These are phyloP conservation scores for Sardinella longiceps DNA, from an alignment of 2,797 vertebrate species.

Conservation along the genomic window DNA sequence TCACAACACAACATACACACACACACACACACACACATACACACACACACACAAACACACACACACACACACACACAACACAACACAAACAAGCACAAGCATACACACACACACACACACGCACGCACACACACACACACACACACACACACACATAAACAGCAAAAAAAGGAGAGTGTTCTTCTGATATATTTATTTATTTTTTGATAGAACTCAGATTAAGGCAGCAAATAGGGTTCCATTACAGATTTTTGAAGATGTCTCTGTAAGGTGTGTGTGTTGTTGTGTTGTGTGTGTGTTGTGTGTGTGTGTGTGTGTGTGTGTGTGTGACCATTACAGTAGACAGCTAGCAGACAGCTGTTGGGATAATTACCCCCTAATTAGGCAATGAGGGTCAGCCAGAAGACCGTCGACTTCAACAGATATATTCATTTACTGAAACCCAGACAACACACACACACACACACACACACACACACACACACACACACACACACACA, in stretches of 20 bases:
- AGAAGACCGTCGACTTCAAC: slow-evolving; percentile 57
- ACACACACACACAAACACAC: neutral
- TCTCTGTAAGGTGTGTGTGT: slow-evolving; percentile 22
- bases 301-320: slow-evolving; percentile 36
- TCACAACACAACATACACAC: too few relatives aligned
- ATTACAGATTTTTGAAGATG: neutral
- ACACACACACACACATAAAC: neutral
- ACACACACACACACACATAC: neutral
- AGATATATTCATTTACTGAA: slow-evolving; percentile 48
- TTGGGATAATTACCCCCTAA: slow-evolving; percentile 70
- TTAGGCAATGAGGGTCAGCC: slow-evolving; percentile 68
- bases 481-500: slow-evolving; percentile 6
- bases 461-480: neutral
- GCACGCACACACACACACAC: neutral
- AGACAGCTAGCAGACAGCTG: slow-evolving; percentile 67
- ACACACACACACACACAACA: slow-evolving; percentile 15
- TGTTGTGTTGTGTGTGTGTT: slow-evolving; percentile 32
- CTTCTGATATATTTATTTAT: neutral
- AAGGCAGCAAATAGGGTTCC: neutral
- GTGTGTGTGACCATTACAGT: slow-evolving; percentile 40
- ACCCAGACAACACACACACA: slow-evolving; percentile 2
- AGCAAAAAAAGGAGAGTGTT: neutral
- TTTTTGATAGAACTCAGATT: neutral
- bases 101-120: too few relatives aligned
- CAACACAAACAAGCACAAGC: too few relatives aligned